These are phyloP conservation scores for Biston betularia DNA, from an alignment of 2,888 invertebrate genomes.

Conservation along the genomic window DNA sequence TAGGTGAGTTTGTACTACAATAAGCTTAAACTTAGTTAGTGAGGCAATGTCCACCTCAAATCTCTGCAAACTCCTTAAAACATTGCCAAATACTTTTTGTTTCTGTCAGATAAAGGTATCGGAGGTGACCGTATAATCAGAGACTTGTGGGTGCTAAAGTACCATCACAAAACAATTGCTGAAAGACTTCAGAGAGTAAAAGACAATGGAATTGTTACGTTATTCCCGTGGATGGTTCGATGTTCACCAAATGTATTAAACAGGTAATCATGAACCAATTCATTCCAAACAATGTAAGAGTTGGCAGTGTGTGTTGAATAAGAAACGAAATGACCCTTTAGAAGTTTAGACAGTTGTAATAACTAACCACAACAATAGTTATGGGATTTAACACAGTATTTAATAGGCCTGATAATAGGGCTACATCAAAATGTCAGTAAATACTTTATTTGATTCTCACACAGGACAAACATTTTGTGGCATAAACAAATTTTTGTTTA, in stretches of 20 bases:
- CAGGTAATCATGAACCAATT: slow-evolving; percentile 66
- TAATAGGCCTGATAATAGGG: no score
- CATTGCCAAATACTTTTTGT: slow-evolving; percentile 1
- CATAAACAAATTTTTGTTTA: no score
- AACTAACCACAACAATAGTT: neutral
- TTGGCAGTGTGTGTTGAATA: no score
- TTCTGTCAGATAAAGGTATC: slow-evolving; percentile 79
- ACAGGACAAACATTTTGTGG: no score
- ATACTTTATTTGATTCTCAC: no score
- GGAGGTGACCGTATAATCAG: slow-evolving; percentile 83
- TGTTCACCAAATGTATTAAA: slow-evolving; percentile 85
- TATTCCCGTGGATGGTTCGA: slow-evolving; percentile 89
- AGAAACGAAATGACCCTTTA: neutral
- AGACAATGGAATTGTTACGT: slow-evolving; percentile 75
- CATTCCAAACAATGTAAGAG: neutral
- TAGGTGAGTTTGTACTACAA: slow-evolving; percentile 62
- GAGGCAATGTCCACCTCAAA: neutral
- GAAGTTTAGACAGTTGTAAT: neutral
- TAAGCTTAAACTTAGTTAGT: neutral
- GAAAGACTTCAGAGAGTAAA: slow-evolving; percentile 80
- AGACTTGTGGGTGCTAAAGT: slow-evolving; percentile 88
- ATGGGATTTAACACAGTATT: no score
- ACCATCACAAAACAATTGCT: slow-evolving; percentile 83
- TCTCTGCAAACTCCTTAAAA: no score
- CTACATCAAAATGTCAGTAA: no score